These are phyloP conservation scores for Drosophila ambigua DNA, from an alignment of 1,140 invertebrate genomes.

Conservation along the genomic window DNA sequence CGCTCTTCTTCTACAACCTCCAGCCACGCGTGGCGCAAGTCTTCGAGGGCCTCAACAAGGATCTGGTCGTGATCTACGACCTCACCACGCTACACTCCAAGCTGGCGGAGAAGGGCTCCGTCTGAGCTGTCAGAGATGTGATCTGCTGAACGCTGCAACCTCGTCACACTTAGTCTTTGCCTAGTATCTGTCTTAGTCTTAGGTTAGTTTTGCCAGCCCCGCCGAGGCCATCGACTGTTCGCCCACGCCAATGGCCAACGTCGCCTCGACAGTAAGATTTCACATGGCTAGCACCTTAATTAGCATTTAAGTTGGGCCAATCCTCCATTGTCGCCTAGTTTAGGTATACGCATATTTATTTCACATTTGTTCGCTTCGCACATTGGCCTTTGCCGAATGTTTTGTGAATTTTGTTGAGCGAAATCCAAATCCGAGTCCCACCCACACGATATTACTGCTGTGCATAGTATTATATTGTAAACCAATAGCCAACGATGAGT, in stretches of 20 bases:
- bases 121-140: slow-evolving; percentile 11
- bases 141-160: slow-evolving; percentile 49
- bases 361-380: slow-evolving; percentile 10
- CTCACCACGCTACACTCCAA: slow-evolving; percentile 88
- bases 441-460: slow-evolving; percentile 46
- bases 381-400: slow-evolving; percentile 35
- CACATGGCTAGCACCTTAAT: slow-evolving; percentile 64
- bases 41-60: slow-evolving; percentile 89
- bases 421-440: slow-evolving; percentile 37
- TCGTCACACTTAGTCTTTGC: slow-evolving; percentile 52
- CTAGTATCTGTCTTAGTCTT: slow-evolving; percentile 23
- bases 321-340: slow-evolving; percentile 37
- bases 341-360: slow-evolving; percentile 48
- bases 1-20: slow-evolving; percentile 91
- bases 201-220: slow-evolving; percentile 52
- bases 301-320: slow-evolving; percentile 75
- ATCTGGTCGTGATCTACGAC: slow-evolving; percentile 90
- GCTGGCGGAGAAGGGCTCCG: slow-evolving; percentile 84
- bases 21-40: slow-evolving; percentile 91
- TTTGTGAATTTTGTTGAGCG: slow-evolving; percentile 48
- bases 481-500: slow-evolving; percentile 28
- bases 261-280: slow-evolving; percentile 62
- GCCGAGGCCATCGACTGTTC: slow-evolving; percentile 60
- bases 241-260: slow-evolving; percentile 34
- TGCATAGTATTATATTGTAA: slow-evolving; percentile 65